Percentiles rank a stretch among this genome's conserved stretches.
Evolutionary conservation across 2,888 invertebrate species (phyloP).

Genomic region (Xestia xanthographa): DNA sequence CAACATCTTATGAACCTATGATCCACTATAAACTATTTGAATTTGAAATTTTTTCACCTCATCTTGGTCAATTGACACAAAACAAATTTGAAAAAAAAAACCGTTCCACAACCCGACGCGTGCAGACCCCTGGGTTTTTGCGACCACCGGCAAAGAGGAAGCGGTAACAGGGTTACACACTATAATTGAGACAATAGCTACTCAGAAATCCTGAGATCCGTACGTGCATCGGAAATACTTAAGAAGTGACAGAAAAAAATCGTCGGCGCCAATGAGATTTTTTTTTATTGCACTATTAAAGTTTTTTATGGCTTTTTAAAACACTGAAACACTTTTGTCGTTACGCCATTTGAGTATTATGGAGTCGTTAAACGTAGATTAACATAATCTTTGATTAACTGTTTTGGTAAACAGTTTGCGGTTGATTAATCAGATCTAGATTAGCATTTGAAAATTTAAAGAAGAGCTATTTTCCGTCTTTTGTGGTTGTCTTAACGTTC

Average conservation of each 20-base stretch:
- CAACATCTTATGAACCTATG: too few species aligned
- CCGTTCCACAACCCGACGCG: constrained; percentile 58
- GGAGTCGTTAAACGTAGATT: constrained; percentile 48
- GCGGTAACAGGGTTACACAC: constrained; percentile 69
- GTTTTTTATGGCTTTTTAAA: constrained; percentile 62
- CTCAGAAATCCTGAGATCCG: constrained; percentile 52
- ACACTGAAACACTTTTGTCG: constrained; percentile 54
- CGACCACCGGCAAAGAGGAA: constrained; percentile 84
- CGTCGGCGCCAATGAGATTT: constrained; percentile 52
- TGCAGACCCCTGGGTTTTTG: constrained; percentile 73
- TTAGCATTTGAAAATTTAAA: constrained; percentile 4
- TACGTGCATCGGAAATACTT: constrained; percentile 79
- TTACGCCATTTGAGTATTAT: constrained; percentile 36
- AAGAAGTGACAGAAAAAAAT: constrained; percentile 62
- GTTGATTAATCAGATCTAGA: constrained; percentile 28
- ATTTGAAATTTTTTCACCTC: constrained; percentile 20
- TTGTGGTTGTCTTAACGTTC: background rate
- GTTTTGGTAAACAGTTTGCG: constrained; percentile 35
- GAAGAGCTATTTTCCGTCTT: constrained; percentile 1
- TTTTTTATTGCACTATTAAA: constrained; percentile 57
- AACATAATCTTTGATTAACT: constrained; percentile 50
- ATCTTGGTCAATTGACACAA: constrained; percentile 42
- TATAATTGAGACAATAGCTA: constrained; percentile 84
- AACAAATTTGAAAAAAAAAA: constrained; percentile 62
- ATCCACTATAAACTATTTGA: too few species aligned